A percentile compares a stretch with the other conserved stretches of the same genome.
Conservation (phyloP, 2,888 invertebrate genomes). For the Netelia melanura region DNA sequence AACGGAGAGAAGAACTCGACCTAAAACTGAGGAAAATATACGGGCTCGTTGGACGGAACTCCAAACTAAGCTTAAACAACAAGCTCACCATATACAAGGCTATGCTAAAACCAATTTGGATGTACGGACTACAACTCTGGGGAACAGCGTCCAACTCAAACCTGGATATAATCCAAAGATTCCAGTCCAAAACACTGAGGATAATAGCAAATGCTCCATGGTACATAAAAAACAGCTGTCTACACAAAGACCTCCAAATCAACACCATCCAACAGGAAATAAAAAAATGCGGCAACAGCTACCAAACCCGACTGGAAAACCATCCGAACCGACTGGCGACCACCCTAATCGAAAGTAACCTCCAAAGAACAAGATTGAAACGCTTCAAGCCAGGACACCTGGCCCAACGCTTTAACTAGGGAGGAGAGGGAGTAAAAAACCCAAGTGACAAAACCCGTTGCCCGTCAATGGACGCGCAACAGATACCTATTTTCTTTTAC, state of each 20-base stretch:
- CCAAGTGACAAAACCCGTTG: too few species aligned
- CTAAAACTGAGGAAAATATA: too few species aligned
- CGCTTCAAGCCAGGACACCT: background rate
- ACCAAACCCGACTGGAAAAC: background rate
- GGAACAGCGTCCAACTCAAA: too few species aligned
- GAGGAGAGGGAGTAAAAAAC: too few species aligned
- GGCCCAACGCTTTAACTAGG: background rate
- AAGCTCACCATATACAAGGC: too few species aligned
- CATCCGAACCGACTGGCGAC: background rate
- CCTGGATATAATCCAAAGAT: background rate
- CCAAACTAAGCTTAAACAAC: too few species aligned
- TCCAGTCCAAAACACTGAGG: constrained; percentile 40
- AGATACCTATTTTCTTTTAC: background rate
- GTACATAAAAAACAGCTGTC: constrained; percentile 12
- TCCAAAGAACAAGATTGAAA: too few species aligned
- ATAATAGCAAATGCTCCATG: constrained; percentile 10
- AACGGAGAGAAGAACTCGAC: too few species aligned
- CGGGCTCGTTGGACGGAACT: too few species aligned
- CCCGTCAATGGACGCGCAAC: background rate
- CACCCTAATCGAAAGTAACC: too few species aligned
- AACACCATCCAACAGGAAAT: background rate
- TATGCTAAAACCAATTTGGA: too few species aligned
- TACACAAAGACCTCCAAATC: background rate
- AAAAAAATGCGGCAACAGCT: background rate
- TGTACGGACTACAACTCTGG: too few species aligned